A percentile compares a stretch with the other conserved stretches of the same genome.
phyloP scores from a whole-genome alignment of 2,113 vertebrate genomes.

The Chaetorhynchus papuensis region DNA sequence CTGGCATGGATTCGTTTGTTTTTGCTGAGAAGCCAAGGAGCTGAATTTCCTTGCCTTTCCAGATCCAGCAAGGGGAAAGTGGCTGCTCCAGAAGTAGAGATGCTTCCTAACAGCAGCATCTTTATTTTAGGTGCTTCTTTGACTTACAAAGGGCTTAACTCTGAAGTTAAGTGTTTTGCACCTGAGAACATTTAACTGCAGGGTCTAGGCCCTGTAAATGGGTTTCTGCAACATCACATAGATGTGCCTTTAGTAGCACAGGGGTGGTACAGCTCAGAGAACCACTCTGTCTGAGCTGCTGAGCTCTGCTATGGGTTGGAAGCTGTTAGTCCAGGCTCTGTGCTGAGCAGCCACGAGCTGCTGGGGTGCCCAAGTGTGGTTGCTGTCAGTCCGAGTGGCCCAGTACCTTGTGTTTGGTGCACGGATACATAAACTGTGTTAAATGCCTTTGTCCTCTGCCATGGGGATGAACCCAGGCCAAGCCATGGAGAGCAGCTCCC shows the following conservation, averaged over 20 bases:
- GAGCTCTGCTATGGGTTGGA: background rate
- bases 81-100: background rate
- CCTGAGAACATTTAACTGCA: background rate
- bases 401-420: background rate
- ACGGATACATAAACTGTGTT: background rate
- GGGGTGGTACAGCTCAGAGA: background rate
- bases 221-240: background rate
- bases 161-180: background rate
- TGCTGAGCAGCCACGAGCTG: background rate
- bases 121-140: background rate
- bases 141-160: background rate
- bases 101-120: background rate
- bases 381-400: background rate
- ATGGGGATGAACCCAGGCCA: background rate
- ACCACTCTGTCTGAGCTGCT: fast-evolving
- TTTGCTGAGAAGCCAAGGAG: background rate
- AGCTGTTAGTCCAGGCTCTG: background rate
- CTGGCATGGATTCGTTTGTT: background rate
- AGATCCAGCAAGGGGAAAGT: background rate
- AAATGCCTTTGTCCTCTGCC: background rate
- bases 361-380: background rate
- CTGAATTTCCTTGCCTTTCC: background rate
- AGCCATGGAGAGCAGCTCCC: background rate
- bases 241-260: background rate
- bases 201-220: background rate